These are phyloP conservation scores for Actenoides hombroni DNA, from an alignment of 2,113 vertebrate genomes.

Conservation along the genomic window DNA sequence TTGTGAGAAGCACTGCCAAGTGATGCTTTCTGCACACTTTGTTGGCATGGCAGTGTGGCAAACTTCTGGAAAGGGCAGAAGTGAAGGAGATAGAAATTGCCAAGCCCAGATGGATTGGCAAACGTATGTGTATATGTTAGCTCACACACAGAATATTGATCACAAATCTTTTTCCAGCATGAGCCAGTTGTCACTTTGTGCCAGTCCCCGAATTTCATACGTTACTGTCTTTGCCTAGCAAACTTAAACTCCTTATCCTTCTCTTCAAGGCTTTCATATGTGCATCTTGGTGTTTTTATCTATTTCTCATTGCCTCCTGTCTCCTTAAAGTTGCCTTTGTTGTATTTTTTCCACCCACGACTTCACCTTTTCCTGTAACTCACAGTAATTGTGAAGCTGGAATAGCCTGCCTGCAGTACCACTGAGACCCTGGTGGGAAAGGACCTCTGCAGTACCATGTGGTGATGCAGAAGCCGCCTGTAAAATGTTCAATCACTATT, in stretches of 20 bases:
- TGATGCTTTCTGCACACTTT: neutral
- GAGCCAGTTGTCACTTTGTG: neutral
- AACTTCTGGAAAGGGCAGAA: constrained; percentile 18
- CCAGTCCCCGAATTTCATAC: neutral
- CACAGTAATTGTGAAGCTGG: neutral
- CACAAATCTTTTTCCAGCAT: neutral
- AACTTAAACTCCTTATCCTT: neutral
- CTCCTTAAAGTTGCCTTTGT: neutral
- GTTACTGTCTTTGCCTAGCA: neutral
- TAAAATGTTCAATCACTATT: neutral
- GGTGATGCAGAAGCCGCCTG: neutral
- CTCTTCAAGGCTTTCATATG: neutral
- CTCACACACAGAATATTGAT: neutral
- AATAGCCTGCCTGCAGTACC: neutral
- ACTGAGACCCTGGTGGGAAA: accelerated
- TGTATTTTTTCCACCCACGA: neutral
- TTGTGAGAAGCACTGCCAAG: constrained; percentile 1
- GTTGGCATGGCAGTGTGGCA: neutral
- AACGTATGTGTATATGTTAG: neutral
- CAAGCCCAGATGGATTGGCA: neutral
- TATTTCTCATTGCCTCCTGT: neutral
- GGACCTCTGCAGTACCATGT: neutral
- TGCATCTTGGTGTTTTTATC: neutral
- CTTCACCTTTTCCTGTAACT: neutral
- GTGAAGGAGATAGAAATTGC: neutral